Percentiles rank a stretch among this genome's conserved stretches.
Evolutionary conservation across 2,113 vertebrate genomes (phyloP).

Genomic region (Marcusenius ussheri): DNA sequence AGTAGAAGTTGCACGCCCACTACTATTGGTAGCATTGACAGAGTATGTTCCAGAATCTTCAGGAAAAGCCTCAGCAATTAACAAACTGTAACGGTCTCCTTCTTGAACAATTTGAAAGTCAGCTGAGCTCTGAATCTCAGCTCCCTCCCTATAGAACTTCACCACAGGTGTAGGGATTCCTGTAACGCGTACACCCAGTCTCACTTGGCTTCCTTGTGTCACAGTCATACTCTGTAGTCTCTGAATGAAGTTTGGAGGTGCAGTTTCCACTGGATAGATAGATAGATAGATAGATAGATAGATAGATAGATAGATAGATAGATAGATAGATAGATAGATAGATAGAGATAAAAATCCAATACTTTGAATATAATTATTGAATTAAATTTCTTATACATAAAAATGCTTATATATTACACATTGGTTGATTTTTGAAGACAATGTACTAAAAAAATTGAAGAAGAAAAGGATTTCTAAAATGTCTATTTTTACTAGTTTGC

Average conservation of each 20-base stretch:
- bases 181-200: constrained; percentile 74
- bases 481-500: too few relatives aligned
- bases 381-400: neutral
- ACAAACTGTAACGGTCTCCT: constrained; percentile 81
- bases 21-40: constrained; percentile 86
- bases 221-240: constrained; percentile 76
- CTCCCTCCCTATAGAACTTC: constrained; percentile 81
- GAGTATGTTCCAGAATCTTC: constrained; percentile 96
- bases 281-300: neutral
- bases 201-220: constrained; percentile 73
- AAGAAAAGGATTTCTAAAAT: neutral
- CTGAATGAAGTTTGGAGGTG: constrained; percentile 73
- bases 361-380: neutral
- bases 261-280: constrained; percentile 63
- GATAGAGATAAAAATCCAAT: neutral
- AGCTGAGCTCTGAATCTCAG: constrained; percentile 76
- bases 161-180: constrained; percentile 88
- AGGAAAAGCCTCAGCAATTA: constrained; percentile 87
- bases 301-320: neutral
- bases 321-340: too few relatives aligned
- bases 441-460: too few relatives aligned
- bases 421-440: neutral
- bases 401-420: neutral
- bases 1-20: constrained; percentile 92
- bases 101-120: constrained; percentile 85